Percentiles rank a stretch among this genome's conserved stretches.
Evolutionary conservation across 2,888 invertebrate species (phyloP).

Genomic region (Parnassius mnemosyne): DNA sequence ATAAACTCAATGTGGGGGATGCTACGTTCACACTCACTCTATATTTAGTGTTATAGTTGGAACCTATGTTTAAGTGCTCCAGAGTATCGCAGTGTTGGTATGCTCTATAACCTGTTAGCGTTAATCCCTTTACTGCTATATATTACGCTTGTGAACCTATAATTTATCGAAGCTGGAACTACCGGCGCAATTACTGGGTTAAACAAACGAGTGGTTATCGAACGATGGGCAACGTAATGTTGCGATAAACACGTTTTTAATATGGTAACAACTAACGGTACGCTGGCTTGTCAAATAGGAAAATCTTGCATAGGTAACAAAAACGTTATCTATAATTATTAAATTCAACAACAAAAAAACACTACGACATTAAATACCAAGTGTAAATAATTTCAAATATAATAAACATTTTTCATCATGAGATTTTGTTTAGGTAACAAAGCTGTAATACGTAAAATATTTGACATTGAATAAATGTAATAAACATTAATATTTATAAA

Average conservation of each 20-base stretch:
- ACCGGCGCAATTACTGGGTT: constrained; percentile 54
- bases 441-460: no score
- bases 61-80: constrained; percentile 33
- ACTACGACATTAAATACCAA: no score
- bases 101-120: constrained; percentile 47
- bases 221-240: constrained; percentile 23
- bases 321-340: no score
- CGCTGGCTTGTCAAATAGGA: not conserved
- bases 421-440: no score
- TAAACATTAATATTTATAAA: constrained; percentile 4
- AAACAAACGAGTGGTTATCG: constrained; percentile 57
- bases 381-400: no score
- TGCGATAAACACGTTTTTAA: constrained; percentile 29
- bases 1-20: constrained; percentile 33
- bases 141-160: constrained; percentile 55
- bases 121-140: constrained; percentile 47
- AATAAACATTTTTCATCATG: no score
- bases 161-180: constrained; percentile 56
- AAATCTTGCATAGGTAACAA: no score
- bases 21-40: constrained; percentile 30
- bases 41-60: constrained; percentile 7
- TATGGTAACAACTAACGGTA: not conserved
- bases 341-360: no score
- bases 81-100: constrained; percentile 37
- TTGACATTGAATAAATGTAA: no score